Conservation (phyloP, 2,113 vertebrate species). For the Strix uralensis region DNA sequence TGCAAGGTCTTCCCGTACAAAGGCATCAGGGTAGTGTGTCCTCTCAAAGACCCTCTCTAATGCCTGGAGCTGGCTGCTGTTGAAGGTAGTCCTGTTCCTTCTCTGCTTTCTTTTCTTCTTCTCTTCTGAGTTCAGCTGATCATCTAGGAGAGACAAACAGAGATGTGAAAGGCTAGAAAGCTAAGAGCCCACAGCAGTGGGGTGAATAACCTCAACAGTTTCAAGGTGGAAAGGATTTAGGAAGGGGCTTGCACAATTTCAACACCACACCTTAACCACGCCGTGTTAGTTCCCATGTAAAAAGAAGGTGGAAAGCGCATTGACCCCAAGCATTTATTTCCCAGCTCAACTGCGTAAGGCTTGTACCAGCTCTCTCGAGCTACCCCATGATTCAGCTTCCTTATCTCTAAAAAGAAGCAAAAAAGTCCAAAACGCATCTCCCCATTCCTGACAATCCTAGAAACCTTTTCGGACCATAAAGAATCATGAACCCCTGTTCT, state of each 20-base stretch:
- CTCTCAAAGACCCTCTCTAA: constrained; percentile 95
- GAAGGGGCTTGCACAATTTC: neutral
- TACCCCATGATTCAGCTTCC: neutral
- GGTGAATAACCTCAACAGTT: neutral
- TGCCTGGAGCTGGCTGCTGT: constrained; percentile 97
- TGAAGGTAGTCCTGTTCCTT: constrained; percentile 95
- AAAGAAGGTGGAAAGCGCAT: neutral
- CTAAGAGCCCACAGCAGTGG: neutral
- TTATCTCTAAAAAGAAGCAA: neutral
- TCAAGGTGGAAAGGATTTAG: neutral
- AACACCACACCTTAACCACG: fast-evolving
- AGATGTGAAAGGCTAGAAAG: neutral
- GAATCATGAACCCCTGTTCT: neutral
- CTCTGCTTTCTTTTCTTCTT: constrained; percentile 98
- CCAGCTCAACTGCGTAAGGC: fast-evolving
- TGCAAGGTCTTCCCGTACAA: constrained; percentile 96
- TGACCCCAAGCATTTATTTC: neutral
- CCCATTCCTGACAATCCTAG: neutral
- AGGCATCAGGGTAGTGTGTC: constrained; percentile 97
- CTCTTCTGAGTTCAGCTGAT: constrained; percentile 94
- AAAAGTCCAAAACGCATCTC: neutral
- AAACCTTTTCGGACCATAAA: neutral
- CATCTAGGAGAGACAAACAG: constrained; percentile 76
- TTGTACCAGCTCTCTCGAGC: neutral
- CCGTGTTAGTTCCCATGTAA: neutral